These are phyloP conservation scores for Andrena praecox DNA, from an alignment of 2,888 invertebrate genomes.

Conservation along the genomic window DNA sequence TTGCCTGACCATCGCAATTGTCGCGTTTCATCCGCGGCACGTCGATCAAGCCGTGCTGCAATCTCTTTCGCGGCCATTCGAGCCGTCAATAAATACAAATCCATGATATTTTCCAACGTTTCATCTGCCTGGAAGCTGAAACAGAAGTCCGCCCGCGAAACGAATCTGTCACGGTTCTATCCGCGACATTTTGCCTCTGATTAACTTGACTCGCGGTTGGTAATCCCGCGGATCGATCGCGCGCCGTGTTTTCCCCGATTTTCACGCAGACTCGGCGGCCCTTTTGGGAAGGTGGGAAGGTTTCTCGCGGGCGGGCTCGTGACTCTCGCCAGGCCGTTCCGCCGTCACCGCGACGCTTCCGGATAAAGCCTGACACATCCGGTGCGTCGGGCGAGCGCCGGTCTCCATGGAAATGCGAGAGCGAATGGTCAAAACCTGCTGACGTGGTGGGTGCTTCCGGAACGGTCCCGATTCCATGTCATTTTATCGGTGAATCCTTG, in stretches of 20 bases:
- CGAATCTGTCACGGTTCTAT: constrained; percentile 4
- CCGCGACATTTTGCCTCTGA: not conserved
- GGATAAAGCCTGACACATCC: constrained; percentile 63
- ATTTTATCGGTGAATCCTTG: constrained; percentile 56
- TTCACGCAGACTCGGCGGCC: constrained; percentile 25
- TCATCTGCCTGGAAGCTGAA: not conserved
- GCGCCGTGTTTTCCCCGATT: constrained; percentile 31
- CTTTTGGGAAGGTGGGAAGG: constrained; percentile 10
- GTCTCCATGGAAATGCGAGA: constrained; percentile 66
- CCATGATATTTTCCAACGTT: not conserved
- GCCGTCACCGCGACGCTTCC: constrained; percentile 56
- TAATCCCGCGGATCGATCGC: not conserved
- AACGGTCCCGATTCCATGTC: constrained; percentile 50
- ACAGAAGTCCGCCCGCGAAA: not conserved
- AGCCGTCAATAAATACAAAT: constrained; percentile 15
- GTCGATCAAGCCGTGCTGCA: constrained; percentile 6
- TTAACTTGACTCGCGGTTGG: not conserved
- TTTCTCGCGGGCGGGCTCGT: constrained; percentile 40
- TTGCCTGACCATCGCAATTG: constrained; percentile 6
- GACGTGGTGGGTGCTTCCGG: constrained; percentile 60
- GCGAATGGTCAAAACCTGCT: constrained; percentile 66
- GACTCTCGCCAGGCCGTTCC: constrained; percentile 41
- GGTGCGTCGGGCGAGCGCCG: constrained; percentile 54
- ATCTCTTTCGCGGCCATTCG: constrained; percentile 3
- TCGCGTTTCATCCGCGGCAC: not conserved